A percentile compares a stretch with the other conserved stretches of the same genome.
These are phyloP conservation scores for Drosophila affinis DNA, from an alignment of 2,888 invertebrate genomes.

Conservation along the genomic window DNA sequence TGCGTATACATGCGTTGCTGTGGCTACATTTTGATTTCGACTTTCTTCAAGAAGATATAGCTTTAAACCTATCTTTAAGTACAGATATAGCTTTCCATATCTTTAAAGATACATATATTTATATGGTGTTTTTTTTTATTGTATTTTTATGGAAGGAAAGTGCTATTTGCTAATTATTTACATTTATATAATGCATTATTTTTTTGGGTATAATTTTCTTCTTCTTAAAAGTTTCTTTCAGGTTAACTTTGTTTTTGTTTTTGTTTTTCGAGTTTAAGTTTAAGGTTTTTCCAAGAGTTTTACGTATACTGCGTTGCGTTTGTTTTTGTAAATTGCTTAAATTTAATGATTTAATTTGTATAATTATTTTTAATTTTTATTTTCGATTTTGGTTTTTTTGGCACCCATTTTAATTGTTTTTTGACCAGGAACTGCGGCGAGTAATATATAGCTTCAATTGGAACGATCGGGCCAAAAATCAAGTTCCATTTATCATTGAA, in stretches of 20 bases:
- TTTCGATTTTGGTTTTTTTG: conserved; percentile 35
- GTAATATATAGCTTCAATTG: neutral
- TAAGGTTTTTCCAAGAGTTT: conserved; percentile 35
- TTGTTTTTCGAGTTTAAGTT: conserved; percentile 12
- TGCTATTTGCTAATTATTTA: conserved; percentile 63
- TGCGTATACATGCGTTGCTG: conserved; percentile 74
- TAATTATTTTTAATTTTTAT: conserved; percentile 20
- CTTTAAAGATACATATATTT: conserved; percentile 13
- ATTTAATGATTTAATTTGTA: conserved; percentile 40
- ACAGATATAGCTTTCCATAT: conserved; percentile 23
- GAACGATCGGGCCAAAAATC: neutral
- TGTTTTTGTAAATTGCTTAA: conserved; percentile 63
- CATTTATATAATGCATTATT: conserved; percentile 39
- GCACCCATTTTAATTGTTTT: conserved; percentile 33
- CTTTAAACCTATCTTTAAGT: conserved; percentile 21
- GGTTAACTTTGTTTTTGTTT: conserved; percentile 46
- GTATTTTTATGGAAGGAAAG: conserved; percentile 62
- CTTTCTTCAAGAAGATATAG: conserved; percentile 33
- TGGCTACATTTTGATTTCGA: conserved; percentile 67
- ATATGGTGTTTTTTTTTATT: conserved; percentile 13
- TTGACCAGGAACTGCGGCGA: conserved; percentile 49
- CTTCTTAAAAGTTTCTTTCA: conserved; percentile 24
- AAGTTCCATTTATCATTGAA: neutral
- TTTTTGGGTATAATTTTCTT: conserved; percentile 31
- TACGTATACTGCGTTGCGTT: conserved; percentile 81